These are phyloP conservation scores for Eubasilissa splendida DNA, from an alignment of 2,888 invertebrate species.

Conservation along the genomic window DNA sequence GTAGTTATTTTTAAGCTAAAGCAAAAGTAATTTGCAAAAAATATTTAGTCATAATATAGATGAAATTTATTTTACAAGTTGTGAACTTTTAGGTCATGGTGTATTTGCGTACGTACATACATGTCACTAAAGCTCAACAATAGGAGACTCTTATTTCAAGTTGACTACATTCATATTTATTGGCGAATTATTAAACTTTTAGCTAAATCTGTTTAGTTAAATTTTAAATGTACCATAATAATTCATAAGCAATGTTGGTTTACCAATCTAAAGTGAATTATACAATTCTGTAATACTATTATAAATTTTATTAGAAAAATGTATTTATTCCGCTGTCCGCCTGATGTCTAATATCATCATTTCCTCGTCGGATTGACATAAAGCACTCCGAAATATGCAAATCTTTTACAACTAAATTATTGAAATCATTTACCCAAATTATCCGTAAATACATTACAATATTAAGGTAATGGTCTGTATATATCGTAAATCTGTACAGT, in stretches of 20 bases:
- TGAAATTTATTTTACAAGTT: slow-evolving; percentile 25
- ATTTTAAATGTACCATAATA: too few species aligned
- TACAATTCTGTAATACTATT: too few species aligned
- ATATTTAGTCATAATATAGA: slow-evolving; percentile 24
- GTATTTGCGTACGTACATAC: background rate
- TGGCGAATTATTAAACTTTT: background rate
- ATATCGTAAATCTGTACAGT: slow-evolving; percentile 2
- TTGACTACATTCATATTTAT: slow-evolving; percentile 2
- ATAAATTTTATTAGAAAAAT: too few species aligned
- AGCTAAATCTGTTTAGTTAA: too few species aligned
- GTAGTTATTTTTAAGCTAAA: background rate
- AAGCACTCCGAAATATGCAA: too few species aligned
- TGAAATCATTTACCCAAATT: too few species aligned
- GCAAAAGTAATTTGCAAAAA: slow-evolving; percentile 2
- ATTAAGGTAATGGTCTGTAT: background rate
- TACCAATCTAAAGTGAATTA: too few species aligned
- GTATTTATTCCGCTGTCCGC: too few species aligned
- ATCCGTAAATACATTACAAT: too few species aligned
- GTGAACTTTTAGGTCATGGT: background rate
- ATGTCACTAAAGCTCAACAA: slow-evolving; percentile 14
- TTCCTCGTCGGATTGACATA: too few species aligned
- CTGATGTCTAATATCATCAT: too few species aligned
- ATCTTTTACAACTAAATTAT: background rate
- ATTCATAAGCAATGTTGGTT: too few species aligned
- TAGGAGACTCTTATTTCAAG: slow-evolving; percentile 15